phyloP scores from a whole-genome alignment of 2,888 invertebrate genomes.

The Heteromurus nitidus region DNA sequence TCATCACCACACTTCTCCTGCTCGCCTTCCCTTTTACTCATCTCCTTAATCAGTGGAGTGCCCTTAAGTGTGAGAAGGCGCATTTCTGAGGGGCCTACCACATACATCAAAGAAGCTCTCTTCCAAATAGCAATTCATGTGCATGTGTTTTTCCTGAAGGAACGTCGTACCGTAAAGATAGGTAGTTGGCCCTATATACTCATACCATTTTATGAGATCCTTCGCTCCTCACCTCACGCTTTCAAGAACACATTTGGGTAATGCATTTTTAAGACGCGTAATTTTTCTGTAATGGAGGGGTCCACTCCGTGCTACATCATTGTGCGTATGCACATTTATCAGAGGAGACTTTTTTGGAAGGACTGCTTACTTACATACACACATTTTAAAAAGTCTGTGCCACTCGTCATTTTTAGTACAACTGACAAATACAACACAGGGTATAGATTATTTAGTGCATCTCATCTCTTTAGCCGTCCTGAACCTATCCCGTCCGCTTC shows the following conservation, averaged over 20 bases:
- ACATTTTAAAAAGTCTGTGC: background rate
- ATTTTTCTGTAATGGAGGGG: slow-evolving; percentile 36
- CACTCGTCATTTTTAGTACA: background rate
- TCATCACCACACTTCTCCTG: background rate
- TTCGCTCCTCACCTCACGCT: background rate
- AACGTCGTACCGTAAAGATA: background rate
- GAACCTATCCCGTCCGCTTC: slow-evolving; percentile 14
- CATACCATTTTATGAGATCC: background rate
- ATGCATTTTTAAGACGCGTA: slow-evolving; percentile 34
- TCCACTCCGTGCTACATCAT: too few relatives aligned
- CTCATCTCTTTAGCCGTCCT: background rate
- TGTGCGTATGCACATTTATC: slow-evolving; percentile 15
- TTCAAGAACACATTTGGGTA: background rate
- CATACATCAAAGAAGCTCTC: background rate
- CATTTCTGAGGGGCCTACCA: background rate
- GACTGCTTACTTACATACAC: background rate
- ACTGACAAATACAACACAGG: too few relatives aligned
- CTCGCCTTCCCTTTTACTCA: slow-evolving; percentile 13
- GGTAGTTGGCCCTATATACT: background rate
- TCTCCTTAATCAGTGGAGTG: slow-evolving; percentile 47
- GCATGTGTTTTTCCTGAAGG: background rate
- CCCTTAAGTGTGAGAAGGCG: slow-evolving; percentile 50
- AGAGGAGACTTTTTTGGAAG: slow-evolving; percentile 28
- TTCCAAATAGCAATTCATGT: background rate
- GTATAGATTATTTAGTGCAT: background rate